phyloP scores from a whole-genome alignment of 1,140 invertebrate genomes.

The Ridgeia piscesae region DNA sequence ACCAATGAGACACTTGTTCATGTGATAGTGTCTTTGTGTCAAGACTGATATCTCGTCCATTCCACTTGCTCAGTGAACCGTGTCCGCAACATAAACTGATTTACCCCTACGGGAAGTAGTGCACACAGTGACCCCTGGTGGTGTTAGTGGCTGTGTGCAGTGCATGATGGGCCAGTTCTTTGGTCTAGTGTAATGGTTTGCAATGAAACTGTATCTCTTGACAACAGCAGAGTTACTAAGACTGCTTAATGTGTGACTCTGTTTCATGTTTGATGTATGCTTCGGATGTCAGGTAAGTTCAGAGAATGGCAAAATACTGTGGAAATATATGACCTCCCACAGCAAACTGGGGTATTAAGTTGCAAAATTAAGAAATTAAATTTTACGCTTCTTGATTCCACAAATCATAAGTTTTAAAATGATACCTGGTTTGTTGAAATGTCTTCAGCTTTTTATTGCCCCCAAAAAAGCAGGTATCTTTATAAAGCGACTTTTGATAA shows the following conservation, averaged over 20 bases:
- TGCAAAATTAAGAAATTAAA: no score
- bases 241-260: not conserved
- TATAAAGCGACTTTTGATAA: no score
- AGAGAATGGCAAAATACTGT: no score
- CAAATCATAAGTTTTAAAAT: no score
- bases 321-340: no score
- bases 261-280: no score
- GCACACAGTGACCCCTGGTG: not conserved
- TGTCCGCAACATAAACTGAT: not conserved
- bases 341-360: no score
- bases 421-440: no score
- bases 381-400: no score
- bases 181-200: not conserved
- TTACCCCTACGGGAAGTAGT: not conserved
- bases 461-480: no score
- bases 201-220: not conserved
- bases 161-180: not conserved
- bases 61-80: not conserved
- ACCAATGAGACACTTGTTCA: not conserved
- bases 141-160: not conserved
- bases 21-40: not conserved
- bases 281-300: no score
- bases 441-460: no score
- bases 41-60: not conserved
- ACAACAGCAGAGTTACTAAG: not conserved